Percentiles rank a stretch among this genome's conserved stretches.
Evolutionary conservation across 2,888 invertebrate genomes (phyloP).

Genomic region (Antheraea yamamai): DNA sequence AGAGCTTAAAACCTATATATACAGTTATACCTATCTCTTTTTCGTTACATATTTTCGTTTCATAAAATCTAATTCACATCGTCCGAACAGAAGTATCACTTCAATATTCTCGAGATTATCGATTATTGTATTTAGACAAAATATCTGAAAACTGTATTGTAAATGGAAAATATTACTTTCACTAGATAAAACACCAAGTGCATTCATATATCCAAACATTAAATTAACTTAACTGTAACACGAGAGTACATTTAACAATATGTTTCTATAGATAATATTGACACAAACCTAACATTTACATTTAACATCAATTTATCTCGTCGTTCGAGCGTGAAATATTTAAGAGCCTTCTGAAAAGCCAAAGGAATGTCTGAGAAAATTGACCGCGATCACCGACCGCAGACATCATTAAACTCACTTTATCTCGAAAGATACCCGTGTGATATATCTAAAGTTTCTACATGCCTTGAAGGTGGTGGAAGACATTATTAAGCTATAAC

Average conservation of each 20-base stretch:
- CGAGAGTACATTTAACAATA: not conserved
- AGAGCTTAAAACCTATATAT: too few species aligned
- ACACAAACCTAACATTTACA: conserved; percentile 28
- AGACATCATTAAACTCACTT: conserved; percentile 50
- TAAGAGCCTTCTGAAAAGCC: conserved; percentile 55
- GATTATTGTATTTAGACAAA: too few species aligned
- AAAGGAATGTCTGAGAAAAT: conserved; percentile 45
- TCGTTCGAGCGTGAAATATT: conserved; percentile 44
- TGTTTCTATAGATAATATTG: not conserved
- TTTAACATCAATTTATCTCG: conserved; percentile 44
- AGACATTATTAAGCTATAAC: conserved; percentile 68
- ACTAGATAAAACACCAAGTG: too few species aligned
- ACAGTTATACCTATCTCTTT: too few species aligned
- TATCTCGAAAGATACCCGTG: conserved; percentile 33
- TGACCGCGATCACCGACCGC: conserved; percentile 34
- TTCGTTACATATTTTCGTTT: too few species aligned
- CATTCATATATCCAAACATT: not conserved
- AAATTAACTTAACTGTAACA: not conserved
- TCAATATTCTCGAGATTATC: too few species aligned
- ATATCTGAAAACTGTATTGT: too few species aligned
- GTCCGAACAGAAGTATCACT: too few species aligned
- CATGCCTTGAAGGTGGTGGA: conserved; percentile 31
- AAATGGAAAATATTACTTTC: not conserved
- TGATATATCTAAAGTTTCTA: conserved; percentile 27
- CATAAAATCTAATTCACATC: too few species aligned